Conservation (phyloP, 1,140 invertebrate genomes). For the Ooceraea biroi region DNA sequence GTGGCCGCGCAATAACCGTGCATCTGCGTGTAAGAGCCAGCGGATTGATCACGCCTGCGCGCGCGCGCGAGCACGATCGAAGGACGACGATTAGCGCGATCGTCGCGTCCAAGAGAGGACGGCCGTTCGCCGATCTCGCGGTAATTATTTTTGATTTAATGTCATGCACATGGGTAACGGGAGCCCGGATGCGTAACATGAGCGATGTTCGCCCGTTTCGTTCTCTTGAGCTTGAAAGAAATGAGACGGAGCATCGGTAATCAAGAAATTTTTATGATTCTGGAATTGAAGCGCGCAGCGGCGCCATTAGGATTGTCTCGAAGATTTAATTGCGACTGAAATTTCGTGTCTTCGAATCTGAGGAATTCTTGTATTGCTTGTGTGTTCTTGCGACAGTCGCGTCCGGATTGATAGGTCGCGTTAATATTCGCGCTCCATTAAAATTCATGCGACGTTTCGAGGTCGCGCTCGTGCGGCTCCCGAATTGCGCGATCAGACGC, state of each 20-base stretch:
- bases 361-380: too few species aligned
- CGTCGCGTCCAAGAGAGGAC: slow-evolving; percentile 25
- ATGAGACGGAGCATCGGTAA: too few species aligned
- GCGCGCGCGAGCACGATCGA: slow-evolving; percentile 29
- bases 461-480: neutral
- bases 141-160: slow-evolving; percentile 54
- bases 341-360: too few species aligned
- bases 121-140: neutral
- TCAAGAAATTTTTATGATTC: too few species aligned
- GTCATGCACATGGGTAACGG: neutral
- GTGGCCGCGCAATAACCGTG: slow-evolving; percentile 44
- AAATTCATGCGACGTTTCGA: slow-evolving; percentile 36
- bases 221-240: too few species aligned
- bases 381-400: too few species aligned
- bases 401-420: slow-evolving; percentile 12
- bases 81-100: slow-evolving; percentile 39
- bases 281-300: too few species aligned
- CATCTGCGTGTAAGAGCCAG: slow-evolving; percentile 55
- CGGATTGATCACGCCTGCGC: slow-evolving; percentile 42
- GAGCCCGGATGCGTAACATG: slow-evolving; percentile 13
- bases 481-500: neutral
- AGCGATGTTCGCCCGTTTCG: neutral
- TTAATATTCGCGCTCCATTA: slow-evolving; percentile 29
- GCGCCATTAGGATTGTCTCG: too few species aligned
- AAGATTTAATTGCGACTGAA: too few species aligned